phyloP scores from a whole-genome alignment of 1,140 invertebrate species.

The Cydia pomonella region DNA sequence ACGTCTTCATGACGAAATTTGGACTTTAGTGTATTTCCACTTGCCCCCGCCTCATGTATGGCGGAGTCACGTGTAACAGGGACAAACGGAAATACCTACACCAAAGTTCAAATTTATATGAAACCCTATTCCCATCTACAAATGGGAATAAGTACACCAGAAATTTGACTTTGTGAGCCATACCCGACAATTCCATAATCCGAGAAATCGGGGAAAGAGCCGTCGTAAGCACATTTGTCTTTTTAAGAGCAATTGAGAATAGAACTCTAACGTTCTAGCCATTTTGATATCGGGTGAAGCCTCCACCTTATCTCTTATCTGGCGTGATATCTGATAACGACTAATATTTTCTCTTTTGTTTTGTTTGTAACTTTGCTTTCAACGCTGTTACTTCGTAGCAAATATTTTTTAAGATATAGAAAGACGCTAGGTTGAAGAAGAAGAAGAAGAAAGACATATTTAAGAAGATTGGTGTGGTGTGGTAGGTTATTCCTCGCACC shows the following conservation, averaged over 20 bases:
- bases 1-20: too few species aligned
- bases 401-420: neutral
- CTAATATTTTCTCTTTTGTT: constrained; percentile 27
- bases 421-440: too few species aligned
- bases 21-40: too few species aligned
- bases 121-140: too few species aligned
- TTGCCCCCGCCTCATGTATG: too few species aligned
- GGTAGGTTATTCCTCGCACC: neutral
- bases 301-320: constrained; percentile 23
- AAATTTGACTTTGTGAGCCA: too few species aligned
- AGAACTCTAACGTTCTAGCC: neutral
- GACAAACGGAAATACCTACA: too few species aligned
- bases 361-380: neutral
- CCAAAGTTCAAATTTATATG: too few species aligned
- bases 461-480: neutral
- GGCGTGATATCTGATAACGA: constrained; percentile 28
- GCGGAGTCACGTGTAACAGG: too few species aligned
- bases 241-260: neutral
- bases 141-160: too few species aligned
- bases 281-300: neutral
- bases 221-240: neutral
- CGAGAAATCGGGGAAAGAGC: too few species aligned
- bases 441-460: neutral
- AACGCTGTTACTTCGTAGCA: neutral
- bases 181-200: too few species aligned